Percentiles rank a stretch among this genome's conserved stretches.
Conservation (phyloP, 2,797 vertebrate genomes). For the Margarornis squamiger region DNA sequence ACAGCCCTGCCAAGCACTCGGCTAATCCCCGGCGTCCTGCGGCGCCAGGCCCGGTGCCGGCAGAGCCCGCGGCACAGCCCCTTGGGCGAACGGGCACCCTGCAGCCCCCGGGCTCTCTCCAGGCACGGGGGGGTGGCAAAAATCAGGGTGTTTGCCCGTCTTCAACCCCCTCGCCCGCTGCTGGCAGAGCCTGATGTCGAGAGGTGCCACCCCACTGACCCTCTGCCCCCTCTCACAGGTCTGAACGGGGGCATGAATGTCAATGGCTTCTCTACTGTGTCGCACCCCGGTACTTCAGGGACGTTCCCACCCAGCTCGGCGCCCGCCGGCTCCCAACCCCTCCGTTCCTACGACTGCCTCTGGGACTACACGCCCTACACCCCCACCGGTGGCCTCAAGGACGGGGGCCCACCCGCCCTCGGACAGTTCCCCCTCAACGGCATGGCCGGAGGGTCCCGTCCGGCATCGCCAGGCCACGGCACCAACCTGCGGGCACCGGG, state of each 20-base stretch:
- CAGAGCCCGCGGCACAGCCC: rapidly evolving
- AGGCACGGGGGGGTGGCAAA: background rate
- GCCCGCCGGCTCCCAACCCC: conserved; percentile 82
- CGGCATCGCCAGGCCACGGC: conserved; percentile 79
- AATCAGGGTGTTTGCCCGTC: too few relatives aligned
- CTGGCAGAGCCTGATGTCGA: too few relatives aligned
- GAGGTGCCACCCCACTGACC: background rate
- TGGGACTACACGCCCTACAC: conserved; percentile 89
- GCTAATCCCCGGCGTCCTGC: conserved; percentile 45
- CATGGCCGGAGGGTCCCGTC: conserved; percentile 79
- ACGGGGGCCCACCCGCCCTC: conserved; percentile 73
- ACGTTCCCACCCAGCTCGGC: conserved; percentile 83
- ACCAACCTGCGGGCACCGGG: conserved; percentile 80
- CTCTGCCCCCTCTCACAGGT: conserved; percentile 75
- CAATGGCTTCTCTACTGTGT: conserved; percentile 97
- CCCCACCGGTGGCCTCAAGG: conserved; percentile 84
- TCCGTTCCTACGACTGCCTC: conserved; percentile 89
- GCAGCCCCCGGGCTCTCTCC: rapidly evolving
- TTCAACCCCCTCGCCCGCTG: rapidly evolving
- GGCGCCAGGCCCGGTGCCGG: background rate
- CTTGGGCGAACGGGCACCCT: rapidly evolving
- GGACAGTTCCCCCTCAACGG: conserved; percentile 90
- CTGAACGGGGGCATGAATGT: conserved; percentile 96
- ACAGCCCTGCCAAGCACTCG: background rate
- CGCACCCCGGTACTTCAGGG: conserved; percentile 87